A percentile compares a stretch with the other conserved stretches of the same genome.
phyloP scores from a whole-genome alignment of 2,797 vertebrate species.

The Chiroxiphia lanceolata region DNA sequence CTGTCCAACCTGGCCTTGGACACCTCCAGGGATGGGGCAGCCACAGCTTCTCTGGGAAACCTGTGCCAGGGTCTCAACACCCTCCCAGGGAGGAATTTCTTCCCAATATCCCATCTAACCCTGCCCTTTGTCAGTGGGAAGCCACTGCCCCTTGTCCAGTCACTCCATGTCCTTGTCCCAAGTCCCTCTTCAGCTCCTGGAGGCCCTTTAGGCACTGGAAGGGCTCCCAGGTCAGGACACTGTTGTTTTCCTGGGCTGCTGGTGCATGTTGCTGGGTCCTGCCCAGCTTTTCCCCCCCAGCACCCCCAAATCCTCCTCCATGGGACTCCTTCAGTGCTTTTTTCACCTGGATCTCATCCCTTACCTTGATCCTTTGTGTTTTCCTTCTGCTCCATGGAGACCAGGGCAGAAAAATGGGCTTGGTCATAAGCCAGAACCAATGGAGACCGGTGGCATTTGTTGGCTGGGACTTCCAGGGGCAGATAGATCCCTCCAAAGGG shows the following conservation, averaged over 20 bases:
- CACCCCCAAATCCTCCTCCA: background rate
- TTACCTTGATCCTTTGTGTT: conserved; percentile 90
- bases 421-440: conserved; percentile 95
- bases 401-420: conserved; percentile 96
- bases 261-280: fast-evolving
- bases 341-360: background rate
- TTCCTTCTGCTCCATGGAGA: conserved; percentile 97
- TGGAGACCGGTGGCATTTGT: conserved; percentile 92
- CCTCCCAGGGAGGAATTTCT: background rate
- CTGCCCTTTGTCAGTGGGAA: background rate
- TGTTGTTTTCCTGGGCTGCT: background rate
- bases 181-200: background rate
- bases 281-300: background rate
- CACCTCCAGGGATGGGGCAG: background rate
- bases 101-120: background rate
- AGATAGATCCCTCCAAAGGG: conserved; percentile 97
- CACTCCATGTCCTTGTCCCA: background rate
- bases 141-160: background rate
- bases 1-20: background rate
- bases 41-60: background rate
- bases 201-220: background rate
- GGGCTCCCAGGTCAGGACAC: background rate
- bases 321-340: background rate
- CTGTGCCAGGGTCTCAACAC: background rate
- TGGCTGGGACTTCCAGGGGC: conserved; percentile 90